These are phyloP conservation scores for Ictalurus furcatus DNA, from an alignment of 2,113 vertebrate genomes.

Conservation along the genomic window DNA sequence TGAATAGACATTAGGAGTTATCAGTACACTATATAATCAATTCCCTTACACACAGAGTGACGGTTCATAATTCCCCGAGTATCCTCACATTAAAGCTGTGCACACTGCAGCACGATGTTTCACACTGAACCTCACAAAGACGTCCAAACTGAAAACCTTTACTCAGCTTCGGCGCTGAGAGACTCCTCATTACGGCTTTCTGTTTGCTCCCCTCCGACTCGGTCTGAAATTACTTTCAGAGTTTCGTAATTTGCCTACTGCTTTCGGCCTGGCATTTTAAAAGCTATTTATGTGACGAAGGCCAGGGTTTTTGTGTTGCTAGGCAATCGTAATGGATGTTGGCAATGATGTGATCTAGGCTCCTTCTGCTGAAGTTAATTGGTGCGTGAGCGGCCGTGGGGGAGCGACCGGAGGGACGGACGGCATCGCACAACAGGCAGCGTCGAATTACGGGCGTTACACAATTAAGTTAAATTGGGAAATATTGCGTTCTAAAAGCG, in stretches of 20 bases:
- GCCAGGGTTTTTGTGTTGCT: slow-evolving; percentile 65
- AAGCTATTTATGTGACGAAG: slow-evolving; percentile 61
- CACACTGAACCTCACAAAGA: not conserved
- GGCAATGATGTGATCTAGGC: slow-evolving; percentile 73
- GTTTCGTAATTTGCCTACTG: slow-evolving; percentile 52
- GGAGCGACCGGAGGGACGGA: slow-evolving; percentile 59
- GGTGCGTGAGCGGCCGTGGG: slow-evolving; percentile 70
- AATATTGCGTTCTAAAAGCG: slow-evolving; percentile 73
- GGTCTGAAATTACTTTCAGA: slow-evolving; percentile 48
- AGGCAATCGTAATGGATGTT: slow-evolving; percentile 71
- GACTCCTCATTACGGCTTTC: slow-evolving; percentile 16
- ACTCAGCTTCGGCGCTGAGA: not conserved
- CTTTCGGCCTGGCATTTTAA: slow-evolving; percentile 58
- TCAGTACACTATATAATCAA: not conserved
- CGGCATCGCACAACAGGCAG: slow-evolving; percentile 64
- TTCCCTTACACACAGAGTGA: not conserved
- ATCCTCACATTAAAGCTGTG: not conserved
- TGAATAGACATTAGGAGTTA: not conserved
- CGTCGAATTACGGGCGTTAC: slow-evolving; percentile 73
- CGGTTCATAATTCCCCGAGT: not conserved
- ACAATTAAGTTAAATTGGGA: slow-evolving; percentile 77
- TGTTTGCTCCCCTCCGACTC: slow-evolving; percentile 17
- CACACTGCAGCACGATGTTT: not conserved
- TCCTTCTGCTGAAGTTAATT: slow-evolving; percentile 72
- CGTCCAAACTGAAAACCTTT: not conserved